These are phyloP conservation scores for Sarcophaga caerulescens DNA, from an alignment of 2,888 invertebrate genomes.

Conservation along the genomic window DNA sequence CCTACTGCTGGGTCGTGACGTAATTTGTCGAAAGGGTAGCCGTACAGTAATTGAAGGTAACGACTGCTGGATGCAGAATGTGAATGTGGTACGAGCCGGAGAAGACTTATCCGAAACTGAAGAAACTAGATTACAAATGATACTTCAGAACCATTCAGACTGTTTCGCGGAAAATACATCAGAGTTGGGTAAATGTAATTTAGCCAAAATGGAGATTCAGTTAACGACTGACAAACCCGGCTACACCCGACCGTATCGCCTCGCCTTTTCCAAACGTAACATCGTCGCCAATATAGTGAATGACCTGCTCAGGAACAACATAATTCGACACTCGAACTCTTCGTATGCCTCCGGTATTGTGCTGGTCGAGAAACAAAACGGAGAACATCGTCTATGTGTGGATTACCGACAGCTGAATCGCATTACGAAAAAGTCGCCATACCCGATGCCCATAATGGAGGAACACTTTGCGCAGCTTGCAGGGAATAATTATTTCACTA, in stretches of 20 bases:
- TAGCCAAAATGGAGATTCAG: conserved; percentile 59
- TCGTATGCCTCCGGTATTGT: conserved; percentile 64
- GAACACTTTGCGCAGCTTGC: conserved; percentile 64
- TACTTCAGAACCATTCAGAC: conserved; percentile 22
- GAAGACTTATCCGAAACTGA: neutral
- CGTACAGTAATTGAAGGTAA: too few relatives aligned
- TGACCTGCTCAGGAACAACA: conserved; percentile 57
- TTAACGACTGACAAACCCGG: conserved; percentile 32
- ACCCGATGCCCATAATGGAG: conserved; percentile 66
- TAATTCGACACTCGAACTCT: conserved; percentile 64
- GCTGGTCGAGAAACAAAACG: conserved; percentile 68
- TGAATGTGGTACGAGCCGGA: neutral
- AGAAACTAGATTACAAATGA: conserved; percentile 4
- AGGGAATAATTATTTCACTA: conserved; percentile 57
- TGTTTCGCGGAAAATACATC: conserved; percentile 44
- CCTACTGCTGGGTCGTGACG: conserved; percentile 19
- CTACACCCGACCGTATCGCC: conserved; percentile 59
- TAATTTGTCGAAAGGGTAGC: conserved; percentile 32
- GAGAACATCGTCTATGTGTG: conserved; percentile 57
- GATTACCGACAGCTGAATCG: conserved; percentile 35
- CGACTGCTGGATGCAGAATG: conserved; percentile 37
- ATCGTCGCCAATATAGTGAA: conserved; percentile 17
- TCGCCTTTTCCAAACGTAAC: conserved; percentile 62
- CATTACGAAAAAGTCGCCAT: conserved; percentile 60
- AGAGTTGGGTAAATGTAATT: conserved; percentile 55